phyloP scores from a whole-genome alignment of 2,888 invertebrate species.

The Vannuccia rotundouncinata region DNA sequence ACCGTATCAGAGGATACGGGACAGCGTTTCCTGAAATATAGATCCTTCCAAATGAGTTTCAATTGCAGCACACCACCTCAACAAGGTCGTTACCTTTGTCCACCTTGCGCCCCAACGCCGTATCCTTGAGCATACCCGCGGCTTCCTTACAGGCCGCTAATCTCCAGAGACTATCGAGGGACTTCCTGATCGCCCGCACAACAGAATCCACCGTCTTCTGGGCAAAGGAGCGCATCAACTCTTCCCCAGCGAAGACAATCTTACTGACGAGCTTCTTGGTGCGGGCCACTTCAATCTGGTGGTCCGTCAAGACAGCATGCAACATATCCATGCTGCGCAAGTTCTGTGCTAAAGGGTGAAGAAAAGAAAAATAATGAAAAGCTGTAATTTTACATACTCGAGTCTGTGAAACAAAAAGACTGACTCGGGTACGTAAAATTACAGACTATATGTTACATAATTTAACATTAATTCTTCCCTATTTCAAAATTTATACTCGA shows the following conservation, averaged over 20 bases:
- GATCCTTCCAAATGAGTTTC: too few species aligned
- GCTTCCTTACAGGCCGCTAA: slow-evolving; percentile 52
- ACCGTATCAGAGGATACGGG: slow-evolving; percentile 67
- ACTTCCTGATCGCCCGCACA: slow-evolving; percentile 73
- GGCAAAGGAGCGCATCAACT: slow-evolving; percentile 83
- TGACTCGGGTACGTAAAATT: not conserved
- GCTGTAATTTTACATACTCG: too few species aligned
- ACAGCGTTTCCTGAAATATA: not conserved
- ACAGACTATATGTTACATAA: too few species aligned
- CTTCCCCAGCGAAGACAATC: slow-evolving; percentile 70
- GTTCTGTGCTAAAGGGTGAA: too few species aligned
- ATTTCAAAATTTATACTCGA: too few species aligned
- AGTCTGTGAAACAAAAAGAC: too few species aligned
- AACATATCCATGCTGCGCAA: too few species aligned
- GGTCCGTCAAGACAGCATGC: too few species aligned
- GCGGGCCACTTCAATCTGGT: not conserved
- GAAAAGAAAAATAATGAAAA: too few species aligned
- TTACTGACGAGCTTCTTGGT: slow-evolving; percentile 44
- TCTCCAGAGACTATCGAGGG: slow-evolving; percentile 72
- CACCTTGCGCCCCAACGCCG: not conserved
- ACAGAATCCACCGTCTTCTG: slow-evolving; percentile 82
- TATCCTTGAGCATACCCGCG: not conserved
- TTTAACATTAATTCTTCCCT: too few species aligned
- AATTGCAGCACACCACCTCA: not conserved
- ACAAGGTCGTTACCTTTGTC: too few species aligned